A percentile compares a stretch with the other conserved stretches of the same genome.
Evolutionary conservation across 2,113 vertebrate genomes (phyloP).

Genomic region (Pachypanchax playfairii): DNA sequence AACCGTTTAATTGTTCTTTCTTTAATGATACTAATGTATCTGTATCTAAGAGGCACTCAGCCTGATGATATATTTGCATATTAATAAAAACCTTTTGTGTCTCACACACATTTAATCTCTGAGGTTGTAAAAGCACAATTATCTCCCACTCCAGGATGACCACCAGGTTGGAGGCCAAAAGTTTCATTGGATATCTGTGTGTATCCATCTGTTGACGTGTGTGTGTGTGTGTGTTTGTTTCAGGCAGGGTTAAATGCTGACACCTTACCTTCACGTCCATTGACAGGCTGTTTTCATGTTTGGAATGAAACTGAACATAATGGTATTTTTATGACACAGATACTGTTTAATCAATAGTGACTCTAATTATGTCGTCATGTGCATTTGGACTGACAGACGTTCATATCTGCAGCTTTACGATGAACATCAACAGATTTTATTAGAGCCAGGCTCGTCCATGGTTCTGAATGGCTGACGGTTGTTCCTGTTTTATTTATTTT

Average conservation of each 20-base stretch:
- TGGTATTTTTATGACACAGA: conserved; percentile 53
- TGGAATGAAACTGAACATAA: conserved; percentile 30
- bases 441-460: background rate
- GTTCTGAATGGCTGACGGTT: background rate
- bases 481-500: background rate
- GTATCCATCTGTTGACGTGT: conserved; percentile 11
- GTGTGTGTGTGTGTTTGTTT: conserved; percentile 14
- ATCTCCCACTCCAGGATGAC: conserved; percentile 43
- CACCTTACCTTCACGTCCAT: conserved; percentile 15
- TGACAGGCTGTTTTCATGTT: conserved; percentile 13
- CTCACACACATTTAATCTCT: conserved; percentile 14
- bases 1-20: background rate
- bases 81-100: conserved; percentile 10
- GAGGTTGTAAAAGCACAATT: conserved; percentile 63
- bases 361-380: conserved; percentile 28
- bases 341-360: conserved; percentile 65
- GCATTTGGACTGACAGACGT: conserved; percentile 27
- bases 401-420: background rate
- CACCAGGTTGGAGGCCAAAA: conserved; percentile 55
- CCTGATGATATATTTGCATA: conserved; percentile 6
- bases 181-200: conserved; percentile 50
- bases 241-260: conserved; percentile 10
- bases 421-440: background rate
- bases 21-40: too few species aligned
- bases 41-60: background rate